Conservation (phyloP, 2,888 invertebrate species). For the Seira musarum region DNA sequence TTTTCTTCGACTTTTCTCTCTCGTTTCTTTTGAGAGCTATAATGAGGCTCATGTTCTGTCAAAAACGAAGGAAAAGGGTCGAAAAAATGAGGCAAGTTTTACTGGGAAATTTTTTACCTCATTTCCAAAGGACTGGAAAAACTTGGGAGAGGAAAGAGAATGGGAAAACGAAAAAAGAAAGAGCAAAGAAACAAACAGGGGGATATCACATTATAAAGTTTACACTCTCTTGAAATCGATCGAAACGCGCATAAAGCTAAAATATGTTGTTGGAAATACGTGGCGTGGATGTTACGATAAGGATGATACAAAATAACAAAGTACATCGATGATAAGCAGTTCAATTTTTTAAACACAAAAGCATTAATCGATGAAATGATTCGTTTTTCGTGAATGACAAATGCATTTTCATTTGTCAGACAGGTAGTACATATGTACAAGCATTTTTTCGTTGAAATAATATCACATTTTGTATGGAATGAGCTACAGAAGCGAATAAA, state of each 20-base stretch:
- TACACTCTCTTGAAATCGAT: no score
- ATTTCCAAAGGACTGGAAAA: conserved; percentile 10
- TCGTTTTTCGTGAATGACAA: conserved; percentile 22
- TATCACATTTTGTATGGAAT: neutral
- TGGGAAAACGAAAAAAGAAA: neutral
- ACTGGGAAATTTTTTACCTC: conserved; percentile 4
- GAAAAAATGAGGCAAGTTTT: conserved; percentile 3
- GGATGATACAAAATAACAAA: no score
- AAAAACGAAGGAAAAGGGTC: conserved; percentile 51
- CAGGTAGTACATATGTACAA: neutral
- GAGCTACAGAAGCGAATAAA: neutral
- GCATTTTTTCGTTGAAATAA: conserved; percentile 27
- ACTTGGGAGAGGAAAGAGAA: neutral
- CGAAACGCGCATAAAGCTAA: no score
- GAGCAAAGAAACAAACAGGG: conserved; percentile 13
- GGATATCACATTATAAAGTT: no score
- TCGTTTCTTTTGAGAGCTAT: conserved; percentile 39
- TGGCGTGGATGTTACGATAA: no score
- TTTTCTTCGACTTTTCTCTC: conserved; percentile 12
- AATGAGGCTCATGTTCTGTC: conserved; percentile 60
- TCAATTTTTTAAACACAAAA: no score
- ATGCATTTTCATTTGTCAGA: conserved; percentile 49
- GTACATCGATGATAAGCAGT: no score
- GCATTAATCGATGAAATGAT: neutral
- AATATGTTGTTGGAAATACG: no score